Conservation (phyloP, 2,888 invertebrate species). For the Drosophila testacea region DNA sequence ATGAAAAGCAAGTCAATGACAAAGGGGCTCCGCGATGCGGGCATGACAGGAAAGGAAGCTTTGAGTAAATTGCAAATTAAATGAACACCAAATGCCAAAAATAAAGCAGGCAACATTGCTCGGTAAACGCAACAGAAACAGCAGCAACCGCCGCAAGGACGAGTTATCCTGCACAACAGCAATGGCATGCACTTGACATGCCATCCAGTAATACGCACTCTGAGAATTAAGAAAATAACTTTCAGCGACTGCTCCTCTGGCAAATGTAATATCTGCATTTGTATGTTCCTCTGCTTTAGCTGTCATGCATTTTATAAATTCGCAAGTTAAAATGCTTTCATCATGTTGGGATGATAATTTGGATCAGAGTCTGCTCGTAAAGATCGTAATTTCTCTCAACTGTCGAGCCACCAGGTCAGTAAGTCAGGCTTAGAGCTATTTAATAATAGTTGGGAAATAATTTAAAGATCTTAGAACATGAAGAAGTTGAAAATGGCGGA, state of each 20-base stretch:
- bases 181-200: constrained; percentile 24
- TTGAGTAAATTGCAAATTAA: constrained; percentile 49
- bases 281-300: constrained; percentile 12
- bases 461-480: too few species aligned
- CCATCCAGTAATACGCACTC: constrained; percentile 11
- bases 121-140: constrained; percentile 3
- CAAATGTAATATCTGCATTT: constrained; percentile 12
- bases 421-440: too few species aligned
- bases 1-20: constrained; percentile 45
- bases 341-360: constrained; percentile 29
- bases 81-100: constrained; percentile 46
- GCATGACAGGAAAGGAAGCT: not conserved
- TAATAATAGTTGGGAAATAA: too few species aligned
- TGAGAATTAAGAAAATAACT: not conserved
- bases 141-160: constrained; percentile 11
- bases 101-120: constrained; percentile 20
- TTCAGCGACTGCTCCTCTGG: not conserved
- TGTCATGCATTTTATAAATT: constrained; percentile 44
- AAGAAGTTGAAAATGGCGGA: too few species aligned
- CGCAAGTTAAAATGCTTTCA: constrained; percentile 49
- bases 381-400: not conserved
- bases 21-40: constrained; percentile 5
- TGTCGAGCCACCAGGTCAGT: too few species aligned
- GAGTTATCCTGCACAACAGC: constrained; percentile 22
- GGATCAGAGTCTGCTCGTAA: not conserved